phyloP scores from a whole-genome alignment of 1,140 invertebrate species.

The Parapsyche elsis region DNA sequence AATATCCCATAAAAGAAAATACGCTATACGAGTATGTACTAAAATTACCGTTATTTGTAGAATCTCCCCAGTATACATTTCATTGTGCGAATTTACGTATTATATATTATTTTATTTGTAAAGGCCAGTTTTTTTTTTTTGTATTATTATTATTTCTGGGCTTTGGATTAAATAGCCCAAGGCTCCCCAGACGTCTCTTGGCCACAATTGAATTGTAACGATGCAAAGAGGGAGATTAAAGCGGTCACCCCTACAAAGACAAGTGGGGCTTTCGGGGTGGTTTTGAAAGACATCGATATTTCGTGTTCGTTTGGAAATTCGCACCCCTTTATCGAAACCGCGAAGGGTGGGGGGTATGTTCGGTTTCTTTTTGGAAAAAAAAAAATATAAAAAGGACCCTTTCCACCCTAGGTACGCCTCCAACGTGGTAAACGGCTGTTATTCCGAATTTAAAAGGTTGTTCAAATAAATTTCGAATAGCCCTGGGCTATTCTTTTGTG shows the following conservation, averaged over 20 bases:
- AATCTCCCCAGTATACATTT: no score
- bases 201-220: conserved; percentile 42
- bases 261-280: not conserved
- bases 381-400: conserved; percentile 13
- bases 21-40: no score
- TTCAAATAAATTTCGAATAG: conserved; percentile 22
- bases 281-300: conserved; percentile 39
- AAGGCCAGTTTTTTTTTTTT: not conserved
- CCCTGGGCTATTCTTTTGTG: conserved; percentile 10
- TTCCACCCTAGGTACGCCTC: not conserved
- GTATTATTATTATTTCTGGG: no score
- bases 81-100: not conserved
- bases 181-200: conserved; percentile 22
- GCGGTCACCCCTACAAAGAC: conserved; percentile 28
- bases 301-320: conserved; percentile 44
- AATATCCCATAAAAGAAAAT: no score
- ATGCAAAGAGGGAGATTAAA: conserved; percentile 44
- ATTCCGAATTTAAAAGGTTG: conserved; percentile 25
- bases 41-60: no score
- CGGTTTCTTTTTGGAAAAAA: not conserved
- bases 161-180: conserved; percentile 39
- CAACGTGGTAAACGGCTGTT: conserved; percentile 5
- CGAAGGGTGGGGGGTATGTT: not conserved
- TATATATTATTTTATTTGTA: not conserved
- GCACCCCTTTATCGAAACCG: not conserved